Conservation (phyloP, 2,113 vertebrate species). For the Chionodraco myersi region DNA sequence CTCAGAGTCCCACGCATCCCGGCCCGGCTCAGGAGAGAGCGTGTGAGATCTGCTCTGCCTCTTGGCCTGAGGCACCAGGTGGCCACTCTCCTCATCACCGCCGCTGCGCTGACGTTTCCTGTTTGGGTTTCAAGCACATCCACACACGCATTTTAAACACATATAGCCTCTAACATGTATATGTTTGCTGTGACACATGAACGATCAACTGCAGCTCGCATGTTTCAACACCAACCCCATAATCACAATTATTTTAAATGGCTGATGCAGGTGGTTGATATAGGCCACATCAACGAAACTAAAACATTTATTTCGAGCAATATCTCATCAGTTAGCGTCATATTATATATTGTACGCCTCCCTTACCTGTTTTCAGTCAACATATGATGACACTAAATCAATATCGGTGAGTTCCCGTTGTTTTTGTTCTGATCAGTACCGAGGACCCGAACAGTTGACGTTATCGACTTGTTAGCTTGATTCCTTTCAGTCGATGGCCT, state of each 20-base stretch:
- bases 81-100: conserved; percentile 87
- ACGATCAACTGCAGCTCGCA: background rate
- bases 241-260: background rate
- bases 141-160: background rate
- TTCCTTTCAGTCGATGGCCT: conserved; percentile 45
- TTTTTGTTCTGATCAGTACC: conserved; percentile 7
- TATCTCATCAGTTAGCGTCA: background rate
- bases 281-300: conserved; percentile 1
- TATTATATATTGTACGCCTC: background rate
- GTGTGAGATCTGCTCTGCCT: conserved; percentile 84
- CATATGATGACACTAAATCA: conserved; percentile 73
- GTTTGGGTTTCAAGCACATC: background rate
- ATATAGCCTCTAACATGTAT: background rate
- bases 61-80: conserved; percentile 89
- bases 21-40: conserved; percentile 82
- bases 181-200: background rate
- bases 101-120: conserved; percentile 93
- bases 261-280: background rate
- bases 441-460: conserved; percentile 4
- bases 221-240: background rate
- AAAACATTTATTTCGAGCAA: background rate
- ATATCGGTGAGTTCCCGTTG: conserved; percentile 18
- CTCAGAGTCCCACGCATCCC: conserved; percentile 96
- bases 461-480: conserved; percentile 20
- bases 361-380: conserved; percentile 84